phyloP scores from a whole-genome alignment of 2,888 invertebrate species.

The Lottia scabra region DNA sequence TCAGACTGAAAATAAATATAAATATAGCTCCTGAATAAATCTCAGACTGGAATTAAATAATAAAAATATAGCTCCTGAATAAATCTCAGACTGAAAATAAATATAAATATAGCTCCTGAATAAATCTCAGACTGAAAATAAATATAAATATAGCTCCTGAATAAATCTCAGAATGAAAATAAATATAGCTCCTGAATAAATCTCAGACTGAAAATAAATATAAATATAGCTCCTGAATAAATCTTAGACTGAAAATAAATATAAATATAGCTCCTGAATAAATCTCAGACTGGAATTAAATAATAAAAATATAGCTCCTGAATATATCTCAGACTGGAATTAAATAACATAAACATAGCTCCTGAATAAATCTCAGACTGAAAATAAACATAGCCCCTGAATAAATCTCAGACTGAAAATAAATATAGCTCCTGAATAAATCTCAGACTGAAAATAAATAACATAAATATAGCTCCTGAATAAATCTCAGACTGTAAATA shows the following conservation, averaged over 20 bases:
- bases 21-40: too few relatives aligned
- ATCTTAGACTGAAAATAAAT: too few relatives aligned
- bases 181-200: not conserved
- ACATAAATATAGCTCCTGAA: not conserved
- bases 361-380: conserved; percentile 72
- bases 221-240: too few relatives aligned
- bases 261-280: too few relatives aligned
- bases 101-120: not conserved
- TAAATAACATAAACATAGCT: conserved; percentile 70
- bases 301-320: conserved; percentile 68
- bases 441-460: conserved; percentile 50
- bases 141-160: not conserved
- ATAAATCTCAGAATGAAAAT: conserved; percentile 51
- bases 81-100: conserved; percentile 66
- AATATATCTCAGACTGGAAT: conserved; percentile 69
- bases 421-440: not conserved
- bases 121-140: conserved; percentile 53
- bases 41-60: too few relatives aligned
- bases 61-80: conserved; percentile 70
- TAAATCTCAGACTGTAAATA: conserved; percentile 52
- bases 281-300: too few relatives aligned
- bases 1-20: conserved; percentile 28
- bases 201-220: too few relatives aligned
- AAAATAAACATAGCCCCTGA: conserved; percentile 3
- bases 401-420: conserved; percentile 52